Evolutionary conservation across 2,888 invertebrate genomes (phyloP).

Genomic region (Steinernema carpocapsae): DNA sequence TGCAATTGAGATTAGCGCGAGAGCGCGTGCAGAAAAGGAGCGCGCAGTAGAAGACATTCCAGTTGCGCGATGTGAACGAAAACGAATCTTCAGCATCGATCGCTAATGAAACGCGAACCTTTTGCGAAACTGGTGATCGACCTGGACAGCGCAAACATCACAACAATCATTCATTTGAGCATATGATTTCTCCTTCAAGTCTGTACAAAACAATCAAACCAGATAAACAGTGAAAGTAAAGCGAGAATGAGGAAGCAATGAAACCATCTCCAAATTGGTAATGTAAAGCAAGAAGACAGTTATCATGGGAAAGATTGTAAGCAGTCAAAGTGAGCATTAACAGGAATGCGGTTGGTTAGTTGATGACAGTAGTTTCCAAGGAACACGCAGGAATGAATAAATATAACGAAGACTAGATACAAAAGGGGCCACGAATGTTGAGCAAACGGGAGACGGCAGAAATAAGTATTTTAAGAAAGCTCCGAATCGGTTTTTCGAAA

Average conservation of each 20-base stretch:
- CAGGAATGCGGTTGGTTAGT: neutral
- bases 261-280: neutral
- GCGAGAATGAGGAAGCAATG: neutral
- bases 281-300: too few species aligned
- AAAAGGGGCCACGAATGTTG: neutral
- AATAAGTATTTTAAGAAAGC: neutral
- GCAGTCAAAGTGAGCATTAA: neutral
- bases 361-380: neutral
- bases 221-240: neutral
- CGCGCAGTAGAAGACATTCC: neutral
- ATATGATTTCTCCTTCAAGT: neutral
- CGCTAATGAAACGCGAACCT: neutral
- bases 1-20: neutral
- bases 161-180: neutral
- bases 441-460: neutral
- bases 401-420: neutral
- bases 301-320: neutral
- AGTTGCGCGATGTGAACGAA: neutral
- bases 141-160: neutral
- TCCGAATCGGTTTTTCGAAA: neutral
- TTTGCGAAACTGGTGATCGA: neutral
- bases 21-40: neutral
- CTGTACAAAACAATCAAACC: neutral
- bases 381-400: neutral
- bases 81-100: conserved; percentile 2